Base-by-base conservation (phyloP, 35 echinoderm and acorn worm genomes). In the Heliocidaris tuberculata region DNA sequence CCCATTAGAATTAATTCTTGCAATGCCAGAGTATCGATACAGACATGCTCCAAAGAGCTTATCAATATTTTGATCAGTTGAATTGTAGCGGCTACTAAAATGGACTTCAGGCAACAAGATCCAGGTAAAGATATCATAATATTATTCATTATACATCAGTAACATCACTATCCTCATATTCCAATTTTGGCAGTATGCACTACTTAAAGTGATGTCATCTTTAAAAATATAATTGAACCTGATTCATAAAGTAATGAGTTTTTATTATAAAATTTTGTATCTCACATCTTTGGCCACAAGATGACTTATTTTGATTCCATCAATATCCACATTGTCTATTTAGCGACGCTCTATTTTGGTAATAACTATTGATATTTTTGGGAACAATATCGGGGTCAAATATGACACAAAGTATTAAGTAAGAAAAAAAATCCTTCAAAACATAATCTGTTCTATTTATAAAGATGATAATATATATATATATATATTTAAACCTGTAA, bases 51-150 rank as follows among this genome's bases (percentile, higher is more conserved):
- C 65, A n/a, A 78, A 7, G 65, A 24, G 21, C 27, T 78, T 78
- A 78, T n/a, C 65, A 78, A n/a, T 78, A n/a, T n/a, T 78, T n/a
- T 78, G 65, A 78, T 78, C 65, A 78, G 65, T 78, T 78, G 21
- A n/a, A 27, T 27, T 78, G 6, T n/a, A 21, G 19, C 65, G 65
- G 65, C 65, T 78, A 78, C 65, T 78, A 78, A 19, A 78, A 78
- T 27, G 27, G 65, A 78, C 65, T 27, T 78, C 65, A 78, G 65
- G 65, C 65, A 29, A 19, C 27, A 0, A 78, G 65, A 78, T 78
- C 27, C 27, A n/a, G 7, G 65, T 17, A 7, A 19, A 78, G 65
- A 78, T 78, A 78, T 78, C 19, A n/a, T 19, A n/a, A 78, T 27
- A 17, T 78, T 19, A n/a, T 24, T 21, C 21, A 78, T n/a, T 78